Conservation (phyloP, 1,140 invertebrate genomes). For the Brachionus manjavacas region DNA sequence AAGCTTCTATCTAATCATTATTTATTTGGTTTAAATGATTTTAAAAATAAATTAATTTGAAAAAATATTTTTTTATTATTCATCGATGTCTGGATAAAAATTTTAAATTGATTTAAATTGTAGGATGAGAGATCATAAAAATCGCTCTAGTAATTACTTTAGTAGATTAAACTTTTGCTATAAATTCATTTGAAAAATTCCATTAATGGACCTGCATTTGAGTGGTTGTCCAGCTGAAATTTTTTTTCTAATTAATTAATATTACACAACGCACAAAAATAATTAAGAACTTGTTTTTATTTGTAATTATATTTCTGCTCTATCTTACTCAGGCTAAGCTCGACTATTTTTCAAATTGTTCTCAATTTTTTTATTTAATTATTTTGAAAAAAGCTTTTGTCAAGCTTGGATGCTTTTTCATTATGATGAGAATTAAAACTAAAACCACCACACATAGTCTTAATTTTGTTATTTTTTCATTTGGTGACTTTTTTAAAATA, state of each 20-base stretch:
- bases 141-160: neutral
- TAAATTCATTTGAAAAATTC: constrained; percentile 1
- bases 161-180: neutral
- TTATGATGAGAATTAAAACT: constrained; percentile 20
- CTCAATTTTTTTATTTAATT: constrained; percentile 13
- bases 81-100: neutral
- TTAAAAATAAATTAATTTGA: neutral
- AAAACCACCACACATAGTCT: constrained; percentile 3
- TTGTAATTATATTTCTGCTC: neutral
- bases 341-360: constrained; percentile 10
- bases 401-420: constrained; percentile 10
- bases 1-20: neutral
- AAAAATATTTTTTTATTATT: constrained; percentile 3
- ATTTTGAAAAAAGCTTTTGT: constrained; percentile 3
- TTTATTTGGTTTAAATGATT: neutral
- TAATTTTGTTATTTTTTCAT: neutral
- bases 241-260: neutral
- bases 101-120: neutral
- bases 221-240: neutral
- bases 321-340: neutral
- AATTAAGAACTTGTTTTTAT: neutral
- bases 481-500: constrained; percentile 30
- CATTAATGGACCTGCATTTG: neutral
- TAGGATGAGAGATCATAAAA: neutral
- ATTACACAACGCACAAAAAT: neutral